Base-by-base conservation (phyloP, 2,797 vertebrate genomes). In the Lindbergichthys nudifrons region DNA sequence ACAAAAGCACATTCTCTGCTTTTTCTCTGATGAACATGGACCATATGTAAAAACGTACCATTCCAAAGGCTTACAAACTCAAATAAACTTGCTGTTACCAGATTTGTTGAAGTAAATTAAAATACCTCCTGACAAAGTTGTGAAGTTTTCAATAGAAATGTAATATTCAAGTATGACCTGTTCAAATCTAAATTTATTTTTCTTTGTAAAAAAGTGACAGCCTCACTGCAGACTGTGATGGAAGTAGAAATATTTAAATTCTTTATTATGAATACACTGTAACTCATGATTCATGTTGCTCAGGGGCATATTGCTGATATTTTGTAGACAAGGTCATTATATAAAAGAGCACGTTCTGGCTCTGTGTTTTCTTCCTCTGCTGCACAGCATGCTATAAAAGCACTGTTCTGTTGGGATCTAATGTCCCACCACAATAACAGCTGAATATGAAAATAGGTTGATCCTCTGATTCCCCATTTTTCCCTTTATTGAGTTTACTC, bases 401-500 rank as follows among this genome's bases (percentile, higher is more conserved):
- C 47, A 53, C 23, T 59, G 42, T 36, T 36, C 6, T 70, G 65
- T 18, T 64, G 1, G 52, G n/a, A 56, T 43, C 7, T 50, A 75
- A 68, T 77, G 41, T 78, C 77, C 48, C 65, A 53, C 30, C 16
- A 42, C 65, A 57, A 9, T 59, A 73, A 72, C 68, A 69, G 70
- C 78, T 84, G 84, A 83, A 84, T 80, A 88, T 86, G 76, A 85
- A 92, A 90, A 80, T 64, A 83, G 63, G 79, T 74, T 73, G 79
- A 86, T 82, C 50, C 68, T 78, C 85, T 78, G 68, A 85, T 85
- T 86, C 75, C 65, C 83, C 75, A 65, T 86, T 88, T 83, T 65
- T 62, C 79, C 70, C 64, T 73, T 26, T 58, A 84, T 68, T 87
- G 82, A 87, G 67, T 90, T 81, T 83, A 88, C 86, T 80, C 88